Evolutionary conservation across 2,113 vertebrate species (phyloP).

Genomic region (Heliornis fulica): DNA sequence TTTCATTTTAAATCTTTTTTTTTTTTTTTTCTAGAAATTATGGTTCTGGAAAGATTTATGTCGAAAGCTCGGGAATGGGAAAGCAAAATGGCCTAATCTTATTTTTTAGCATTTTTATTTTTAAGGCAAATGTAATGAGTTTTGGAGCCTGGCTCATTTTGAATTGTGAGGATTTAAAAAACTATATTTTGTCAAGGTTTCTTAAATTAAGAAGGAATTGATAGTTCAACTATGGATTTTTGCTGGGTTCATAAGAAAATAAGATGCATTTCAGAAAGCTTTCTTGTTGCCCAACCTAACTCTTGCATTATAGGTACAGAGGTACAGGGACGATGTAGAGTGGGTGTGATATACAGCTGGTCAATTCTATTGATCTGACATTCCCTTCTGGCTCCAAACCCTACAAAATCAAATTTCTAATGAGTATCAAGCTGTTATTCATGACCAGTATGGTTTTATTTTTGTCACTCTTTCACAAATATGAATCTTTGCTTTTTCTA

Average conservation of each 20-base stretch:
- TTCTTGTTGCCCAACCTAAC: background rate
- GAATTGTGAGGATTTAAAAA: background rate
- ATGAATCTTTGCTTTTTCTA: background rate
- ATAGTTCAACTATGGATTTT: background rate
- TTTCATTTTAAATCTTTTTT: background rate
- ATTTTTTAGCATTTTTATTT: background rate
- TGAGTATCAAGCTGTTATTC: background rate
- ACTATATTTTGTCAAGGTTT: background rate
- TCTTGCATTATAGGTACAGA: background rate
- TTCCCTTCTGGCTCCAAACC: background rate
- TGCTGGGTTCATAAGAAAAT: background rate
- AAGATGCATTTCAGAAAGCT: background rate
- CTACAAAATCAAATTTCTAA: background rate
- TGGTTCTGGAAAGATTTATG: background rate
- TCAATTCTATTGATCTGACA: background rate
- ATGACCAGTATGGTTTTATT: background rate
- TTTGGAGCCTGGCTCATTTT: background rate
- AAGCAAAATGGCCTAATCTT: background rate
- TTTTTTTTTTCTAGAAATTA: background rate
- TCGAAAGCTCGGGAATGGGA: background rate
- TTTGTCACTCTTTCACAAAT: background rate
- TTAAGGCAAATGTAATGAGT: background rate
- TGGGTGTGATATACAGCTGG: background rate
- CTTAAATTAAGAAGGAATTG: background rate
- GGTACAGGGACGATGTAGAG: background rate